Base-by-base conservation (phyloP, 2,888 invertebrate genomes). In the Cylloceria caligata region DNA sequence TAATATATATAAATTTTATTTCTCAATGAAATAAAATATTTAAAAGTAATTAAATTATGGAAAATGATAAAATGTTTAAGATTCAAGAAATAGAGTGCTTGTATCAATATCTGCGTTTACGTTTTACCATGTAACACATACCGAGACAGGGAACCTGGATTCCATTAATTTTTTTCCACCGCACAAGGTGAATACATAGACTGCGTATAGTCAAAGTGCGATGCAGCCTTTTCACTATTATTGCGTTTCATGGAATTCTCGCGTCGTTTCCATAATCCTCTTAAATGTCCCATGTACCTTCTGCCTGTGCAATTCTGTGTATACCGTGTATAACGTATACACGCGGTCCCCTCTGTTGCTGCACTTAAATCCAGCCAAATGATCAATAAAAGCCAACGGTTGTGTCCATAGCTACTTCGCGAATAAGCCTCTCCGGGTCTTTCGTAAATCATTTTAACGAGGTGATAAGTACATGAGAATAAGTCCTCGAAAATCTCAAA, bases 251-350 rank as follows among this genome's bases (percentile, higher is more conserved):
- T 55, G 52, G 47, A 78, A 67, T 45, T 75, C 57, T 60, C 55
- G 71, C 60, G 55, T 77, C 57, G 78, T 84, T 84, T 79, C 76
- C 82, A 80, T 86, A 84, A 86, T 84, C 86, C 84, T 82, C 86
- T 84, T 86, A 83, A 86, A 86, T 64, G 82, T 36, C 36, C 68
- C 62, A 47, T 83, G 79, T 76, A 81, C 77, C 67, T 77, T 74
- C 76, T 69, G 69, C 67, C 80, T 72, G 79, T 79, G 72, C 72
- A 45, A 72, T 74, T 69, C 65, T 57, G 34, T 79, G 21, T 57
- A 30, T 30, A 27, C 79, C 34, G 27, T 55, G 45, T 62, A 68
- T 55, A 55, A 34, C 45, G 52, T 62, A 64, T 55, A 68, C 80
- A 30, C 62, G 64, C 67, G 36, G 64, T 60, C 68, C 55, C 67